Percentiles rank a stretch among this genome's conserved stretches.
These are phyloP conservation scores for Chelon labrosus DNA, from an alignment of 2,797 vertebrate species.

Conservation along the genomic window DNA sequence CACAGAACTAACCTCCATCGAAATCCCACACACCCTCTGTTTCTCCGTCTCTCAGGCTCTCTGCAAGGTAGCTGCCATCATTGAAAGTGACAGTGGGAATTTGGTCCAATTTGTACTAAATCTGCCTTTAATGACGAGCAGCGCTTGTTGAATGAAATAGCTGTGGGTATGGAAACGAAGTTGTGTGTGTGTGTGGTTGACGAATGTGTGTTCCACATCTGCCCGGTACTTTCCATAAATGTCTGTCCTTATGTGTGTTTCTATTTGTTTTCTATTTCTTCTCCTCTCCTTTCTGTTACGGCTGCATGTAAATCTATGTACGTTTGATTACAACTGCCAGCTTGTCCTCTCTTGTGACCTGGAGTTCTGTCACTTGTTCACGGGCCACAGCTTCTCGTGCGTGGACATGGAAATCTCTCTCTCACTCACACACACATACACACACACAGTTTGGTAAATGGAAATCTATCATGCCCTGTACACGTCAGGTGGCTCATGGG, in stretches of 20 bases:
- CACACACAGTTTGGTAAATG: slow-evolving; percentile 81
- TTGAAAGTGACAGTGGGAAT: slow-evolving; percentile 98
- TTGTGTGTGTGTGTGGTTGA: slow-evolving; percentile 10
- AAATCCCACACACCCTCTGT: slow-evolving; percentile 55
- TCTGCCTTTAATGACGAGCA: slow-evolving; percentile 94
- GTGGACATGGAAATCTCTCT: slow-evolving; percentile 63
- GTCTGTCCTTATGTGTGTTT: slow-evolving; percentile 37
- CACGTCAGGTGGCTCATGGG: slow-evolving; percentile 79
- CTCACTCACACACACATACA: slow-evolving; percentile 25
- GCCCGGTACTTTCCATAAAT: slow-evolving; percentile 17
- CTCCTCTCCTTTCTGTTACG: slow-evolving; percentile 25
- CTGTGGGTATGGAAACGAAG: slow-evolving; percentile 88
- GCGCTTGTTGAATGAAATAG: slow-evolving; percentile 85
- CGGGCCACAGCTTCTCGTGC: slow-evolving; percentile 79
- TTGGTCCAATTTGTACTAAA: slow-evolving; percentile 98
- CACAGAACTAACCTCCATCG: slow-evolving; percentile 22
- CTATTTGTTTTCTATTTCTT: slow-evolving; percentile 33
- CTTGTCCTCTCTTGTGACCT: slow-evolving; percentile 59
- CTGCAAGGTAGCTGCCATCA: slow-evolving; percentile 89
- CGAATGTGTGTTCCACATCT: slow-evolving; percentile 8
- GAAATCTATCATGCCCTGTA: slow-evolving; percentile 87
- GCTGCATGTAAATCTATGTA: slow-evolving; percentile 41
- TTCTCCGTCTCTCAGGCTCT: slow-evolving; percentile 49
- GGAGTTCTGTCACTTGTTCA: slow-evolving; percentile 57
- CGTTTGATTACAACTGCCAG: slow-evolving; percentile 85